Conservation (phyloP, 2,888 invertebrate species). For the Aleiodes leptofemur region DNA sequence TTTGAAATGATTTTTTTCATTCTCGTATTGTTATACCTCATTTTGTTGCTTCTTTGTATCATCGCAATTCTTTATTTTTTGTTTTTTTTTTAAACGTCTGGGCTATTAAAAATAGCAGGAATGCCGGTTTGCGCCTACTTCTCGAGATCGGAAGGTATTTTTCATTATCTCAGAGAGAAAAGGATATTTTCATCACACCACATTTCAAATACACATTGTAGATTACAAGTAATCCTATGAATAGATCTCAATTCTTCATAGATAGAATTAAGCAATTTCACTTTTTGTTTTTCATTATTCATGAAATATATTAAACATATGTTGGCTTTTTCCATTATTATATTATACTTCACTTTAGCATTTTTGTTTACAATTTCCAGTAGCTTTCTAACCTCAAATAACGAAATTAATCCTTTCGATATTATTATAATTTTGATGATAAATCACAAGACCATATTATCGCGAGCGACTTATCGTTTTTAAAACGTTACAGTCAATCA, state of each 20-base stretch:
- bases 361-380: constrained; percentile 12
- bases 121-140: constrained; percentile 45
- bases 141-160: constrained; percentile 38
- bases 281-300: not conserved
- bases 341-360: not conserved
- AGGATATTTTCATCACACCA: no score
- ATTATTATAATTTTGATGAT: not conserved
- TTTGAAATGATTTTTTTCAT: constrained; percentile 3
- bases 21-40: not conserved
- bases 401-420: not conserved
- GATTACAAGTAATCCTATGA: no score
- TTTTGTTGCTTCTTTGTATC: constrained; percentile 18
- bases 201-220: no score
- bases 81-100: not conserved
- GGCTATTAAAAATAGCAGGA: constrained; percentile 4
- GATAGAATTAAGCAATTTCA: no score
- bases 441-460: no score
- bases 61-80: constrained; percentile 14
- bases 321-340: not conserved
- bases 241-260: no score
- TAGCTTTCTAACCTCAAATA: not conserved
- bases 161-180: constrained; percentile 7
- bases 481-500: no score
- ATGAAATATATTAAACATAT: not conserved
- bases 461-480: no score